Conservation (phyloP, 2,113 vertebrate genomes). For the Engraulis encrasicolus region DNA sequence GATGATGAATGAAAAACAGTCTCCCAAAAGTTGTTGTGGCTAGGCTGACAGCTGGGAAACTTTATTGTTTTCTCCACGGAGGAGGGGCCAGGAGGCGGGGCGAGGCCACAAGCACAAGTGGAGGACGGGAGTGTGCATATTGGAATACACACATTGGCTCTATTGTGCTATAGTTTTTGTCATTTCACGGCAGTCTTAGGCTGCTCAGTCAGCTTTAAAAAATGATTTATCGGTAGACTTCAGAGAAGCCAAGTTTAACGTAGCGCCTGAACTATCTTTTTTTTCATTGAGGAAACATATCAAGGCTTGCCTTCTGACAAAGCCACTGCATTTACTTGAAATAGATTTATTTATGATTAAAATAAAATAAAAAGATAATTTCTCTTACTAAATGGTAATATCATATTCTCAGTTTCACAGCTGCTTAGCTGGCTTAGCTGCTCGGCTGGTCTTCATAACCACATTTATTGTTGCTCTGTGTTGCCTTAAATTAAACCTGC, state of each 20-base stretch:
- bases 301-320: conserved; percentile 28
- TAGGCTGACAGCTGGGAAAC: no score
- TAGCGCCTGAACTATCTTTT: neutral
- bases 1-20: no score
- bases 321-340: conserved; percentile 45
- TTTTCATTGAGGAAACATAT: conserved; percentile 35
- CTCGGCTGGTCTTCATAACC: conserved; percentile 15
- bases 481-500: conserved; percentile 74
- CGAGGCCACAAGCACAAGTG: no score
- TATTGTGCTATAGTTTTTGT: no score
- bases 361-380: neutral
- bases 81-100: no score
- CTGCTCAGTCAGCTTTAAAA: neutral
- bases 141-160: no score
- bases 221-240: neutral
- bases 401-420: conserved; percentile 10
- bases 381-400: neutral
- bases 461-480: conserved; percentile 42
- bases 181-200: no score
- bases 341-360: conserved; percentile 2
- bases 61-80: no score
- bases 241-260: neutral
- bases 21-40: no score
- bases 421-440: neutral
- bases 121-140: no score